Evolutionary conservation across 2,888 invertebrate species (phyloP).

Genomic region (Plebejus melissa): DNA sequence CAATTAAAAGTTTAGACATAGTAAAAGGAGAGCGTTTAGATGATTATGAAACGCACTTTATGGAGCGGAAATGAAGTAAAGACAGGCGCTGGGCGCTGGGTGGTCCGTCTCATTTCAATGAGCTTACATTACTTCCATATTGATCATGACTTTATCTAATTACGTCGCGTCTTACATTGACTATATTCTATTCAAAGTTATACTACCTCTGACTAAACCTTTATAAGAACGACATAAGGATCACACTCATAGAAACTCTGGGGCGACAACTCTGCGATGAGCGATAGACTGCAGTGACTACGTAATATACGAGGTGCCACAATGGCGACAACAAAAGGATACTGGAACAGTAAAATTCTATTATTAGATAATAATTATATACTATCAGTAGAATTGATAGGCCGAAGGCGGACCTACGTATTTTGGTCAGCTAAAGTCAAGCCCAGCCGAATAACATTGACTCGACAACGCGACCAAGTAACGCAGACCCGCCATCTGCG

Average conservation of each 20-base stretch:
- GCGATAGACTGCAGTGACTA: neutral
- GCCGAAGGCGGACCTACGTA: neutral
- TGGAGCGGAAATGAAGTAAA: neutral
- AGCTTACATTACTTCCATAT: slow-evolving; percentile 16
- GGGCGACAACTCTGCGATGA: neutral
- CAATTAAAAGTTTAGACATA: neutral
- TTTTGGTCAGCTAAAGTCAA: neutral
- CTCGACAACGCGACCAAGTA: neutral
- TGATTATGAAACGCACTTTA: neutral
- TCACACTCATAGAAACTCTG: neutral
- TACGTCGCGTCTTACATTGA: neutral
- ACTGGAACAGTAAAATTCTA: slow-evolving; percentile 53
- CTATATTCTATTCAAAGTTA: neutral
- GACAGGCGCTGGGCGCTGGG: neutral
- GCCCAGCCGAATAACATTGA: neutral
- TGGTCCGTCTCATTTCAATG: slow-evolving; percentile 9
- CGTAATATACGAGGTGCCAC: slow-evolving; percentile 8
- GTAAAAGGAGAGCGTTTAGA: neutral
- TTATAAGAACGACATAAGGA: neutral
- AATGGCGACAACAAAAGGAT: slow-evolving; percentile 23
- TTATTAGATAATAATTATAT: slow-evolving; percentile 56
- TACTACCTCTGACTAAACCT: neutral
- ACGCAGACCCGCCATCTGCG: neutral
- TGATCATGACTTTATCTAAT: slow-evolving; percentile 6
- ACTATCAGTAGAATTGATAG: neutral